Evolutionary conservation across 1,140 invertebrate genomes (phyloP), one percentile per base, ranked within the genome.

Genomic region (Carcinoscorpius rotundicauda): DNA sequence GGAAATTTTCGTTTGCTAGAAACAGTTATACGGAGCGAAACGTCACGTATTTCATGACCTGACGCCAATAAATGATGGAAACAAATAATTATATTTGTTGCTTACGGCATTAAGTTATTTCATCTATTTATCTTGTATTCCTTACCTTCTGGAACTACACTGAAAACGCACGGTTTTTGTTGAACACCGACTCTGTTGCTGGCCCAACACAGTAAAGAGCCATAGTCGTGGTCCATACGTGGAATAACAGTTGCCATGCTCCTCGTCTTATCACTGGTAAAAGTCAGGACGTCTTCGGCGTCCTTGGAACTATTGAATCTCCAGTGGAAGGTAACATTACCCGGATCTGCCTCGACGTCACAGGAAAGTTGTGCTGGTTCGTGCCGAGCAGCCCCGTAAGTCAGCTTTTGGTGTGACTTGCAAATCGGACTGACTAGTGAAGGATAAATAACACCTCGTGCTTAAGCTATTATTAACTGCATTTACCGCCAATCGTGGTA

Each of bases 341-440:
- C 6, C 4, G 90, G 91, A 73, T 91, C 89, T 67, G 89, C 85
- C 70, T 90, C 88, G 64, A 93, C 89, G 69, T 87, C 84, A 75
- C 90, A 93, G 69, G 84, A 83, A 65, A 93, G 76, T 57, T 83
- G 81, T 10, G 91, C 85, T 9, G 86, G 89, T 76, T 93, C 90
- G 73, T 89, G 86, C 73, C 89, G 89, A 64, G 91, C 78, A 5
- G 89, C 89, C 3, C 89, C 89, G 64, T 65, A 68, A 48, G 11
- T 29, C 87, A 85, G 72, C 88, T 87, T 66, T 82, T 82, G 58
- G 76, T 78, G 69, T 85, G 84, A 64, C 84, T 64, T 83, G 75
- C 89, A 92, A 29, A 87, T 29, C 29, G 29, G 29, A 6, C 68
- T 80, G 89, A 88, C 72, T 73, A 29, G 2, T 29, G 2, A 29